Conservation (phyloP, 2,797 vertebrate species). For the Austrolebias charrua region DNA sequence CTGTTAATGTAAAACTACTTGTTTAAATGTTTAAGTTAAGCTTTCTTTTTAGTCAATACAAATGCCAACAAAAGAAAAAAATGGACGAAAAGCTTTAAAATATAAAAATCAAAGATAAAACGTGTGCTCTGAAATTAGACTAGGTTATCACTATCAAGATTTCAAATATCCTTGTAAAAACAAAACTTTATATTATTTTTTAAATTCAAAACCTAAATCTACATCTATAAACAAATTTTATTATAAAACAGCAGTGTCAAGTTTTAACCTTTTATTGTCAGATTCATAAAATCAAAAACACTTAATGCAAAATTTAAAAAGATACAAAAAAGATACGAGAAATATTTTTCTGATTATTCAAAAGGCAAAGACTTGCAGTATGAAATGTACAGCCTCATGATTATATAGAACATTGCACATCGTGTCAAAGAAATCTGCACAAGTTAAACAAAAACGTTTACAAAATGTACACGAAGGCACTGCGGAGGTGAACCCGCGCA, state of each 20-base stretch:
- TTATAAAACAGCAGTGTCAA: constrained; percentile 16
- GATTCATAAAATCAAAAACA: constrained; percentile 55
- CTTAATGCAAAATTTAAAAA: constrained; percentile 46
- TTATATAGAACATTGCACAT: constrained; percentile 87
- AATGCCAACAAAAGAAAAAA: too few species aligned
- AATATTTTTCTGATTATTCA: constrained; percentile 44
- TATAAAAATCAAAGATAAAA: too few species aligned
- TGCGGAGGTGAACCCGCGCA: constrained; percentile 56
- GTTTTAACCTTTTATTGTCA: constrained; percentile 59
- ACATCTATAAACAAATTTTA: too few species aligned
- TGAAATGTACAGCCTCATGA: constrained; percentile 87
- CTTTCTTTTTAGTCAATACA: too few species aligned
- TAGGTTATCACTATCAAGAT: too few species aligned
- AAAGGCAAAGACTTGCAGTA: constrained; percentile 70
- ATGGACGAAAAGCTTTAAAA: too few species aligned
- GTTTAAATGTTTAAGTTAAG: too few species aligned
- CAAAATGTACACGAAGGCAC: constrained; percentile 74
- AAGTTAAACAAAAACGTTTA: constrained; percentile 65
- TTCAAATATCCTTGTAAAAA: too few species aligned
- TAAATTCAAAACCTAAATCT: too few species aligned
- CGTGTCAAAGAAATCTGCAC: constrained; percentile 72
- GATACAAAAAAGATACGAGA: constrained; percentile 30
- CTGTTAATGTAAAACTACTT: too few species aligned
- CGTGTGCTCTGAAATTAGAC: too few species aligned
- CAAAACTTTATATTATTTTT: too few species aligned